Conservation (phyloP, 2,113 vertebrate genomes). For the Pogona vitticeps region DNA sequence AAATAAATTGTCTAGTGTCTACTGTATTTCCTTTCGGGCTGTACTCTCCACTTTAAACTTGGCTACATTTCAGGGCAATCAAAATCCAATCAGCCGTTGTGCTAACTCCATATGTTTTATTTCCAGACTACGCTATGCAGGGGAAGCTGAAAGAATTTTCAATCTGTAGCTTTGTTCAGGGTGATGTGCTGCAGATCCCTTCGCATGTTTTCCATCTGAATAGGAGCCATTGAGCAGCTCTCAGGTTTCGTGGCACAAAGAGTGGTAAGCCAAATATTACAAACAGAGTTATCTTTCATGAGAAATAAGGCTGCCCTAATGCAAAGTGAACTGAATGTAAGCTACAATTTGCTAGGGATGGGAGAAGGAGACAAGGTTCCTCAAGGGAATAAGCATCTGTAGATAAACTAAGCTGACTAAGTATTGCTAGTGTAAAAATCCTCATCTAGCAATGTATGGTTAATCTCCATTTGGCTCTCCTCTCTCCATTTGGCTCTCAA, state of each 20-base stretch:
- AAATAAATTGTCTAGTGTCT: constrained; percentile 76
- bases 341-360: constrained; percentile 33
- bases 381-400: background rate
- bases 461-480: constrained; percentile 5
- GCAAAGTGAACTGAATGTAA: constrained; percentile 40
- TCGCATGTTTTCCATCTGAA: constrained; percentile 25
- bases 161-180: constrained; percentile 25
- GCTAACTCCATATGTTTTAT: constrained; percentile 69
- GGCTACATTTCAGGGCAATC: constrained; percentile 73
- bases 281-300: constrained; percentile 42
- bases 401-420: constrained; percentile 34
- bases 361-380: background rate
- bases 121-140: constrained; percentile 41
- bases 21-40: constrained; percentile 74
- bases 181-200: constrained; percentile 20
- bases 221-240: background rate
- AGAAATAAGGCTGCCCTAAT: constrained; percentile 43
- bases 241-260: constrained; percentile 45
- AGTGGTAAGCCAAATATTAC: background rate
- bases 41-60: constrained; percentile 70
- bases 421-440: background rate
- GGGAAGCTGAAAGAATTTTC: constrained; percentile 55
- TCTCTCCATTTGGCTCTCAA: too few relatives aligned
- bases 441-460: background rate
- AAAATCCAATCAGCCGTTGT: constrained; percentile 69